These are phyloP conservation scores for Scortum barcoo DNA, from an alignment of 2,113 vertebrate species.

Conservation along the genomic window DNA sequence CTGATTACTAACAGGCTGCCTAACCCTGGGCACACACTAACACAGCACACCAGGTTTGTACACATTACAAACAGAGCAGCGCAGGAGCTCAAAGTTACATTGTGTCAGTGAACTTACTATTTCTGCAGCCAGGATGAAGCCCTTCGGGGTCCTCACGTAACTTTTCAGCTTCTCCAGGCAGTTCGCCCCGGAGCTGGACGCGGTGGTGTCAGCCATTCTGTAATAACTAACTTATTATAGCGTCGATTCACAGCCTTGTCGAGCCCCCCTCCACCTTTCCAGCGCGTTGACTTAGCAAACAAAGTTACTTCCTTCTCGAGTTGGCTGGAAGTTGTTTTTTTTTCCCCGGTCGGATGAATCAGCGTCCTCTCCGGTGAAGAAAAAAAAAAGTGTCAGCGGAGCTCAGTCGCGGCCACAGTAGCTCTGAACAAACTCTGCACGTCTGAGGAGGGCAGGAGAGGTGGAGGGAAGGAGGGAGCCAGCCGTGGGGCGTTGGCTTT, in stretches of 20 bases:
- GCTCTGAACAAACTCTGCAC: rapidly evolving
- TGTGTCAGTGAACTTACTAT: constrained; percentile 77
- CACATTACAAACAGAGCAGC: rapidly evolving
- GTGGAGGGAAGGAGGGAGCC: too few relatives aligned
- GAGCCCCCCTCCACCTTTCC: not conserved
- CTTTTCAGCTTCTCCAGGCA: constrained; percentile 73
- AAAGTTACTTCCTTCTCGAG: rapidly evolving
- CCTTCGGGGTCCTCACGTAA: constrained; percentile 82
- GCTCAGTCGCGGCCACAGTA: not conserved
- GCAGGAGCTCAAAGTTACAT: not conserved
- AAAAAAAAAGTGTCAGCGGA: not conserved
- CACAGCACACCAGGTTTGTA: not conserved
- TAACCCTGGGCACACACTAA: not conserved
- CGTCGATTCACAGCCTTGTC: not conserved
- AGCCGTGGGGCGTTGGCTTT: constrained; percentile 70
- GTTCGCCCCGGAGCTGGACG: not conserved
- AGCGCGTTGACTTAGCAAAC: constrained; percentile 15
- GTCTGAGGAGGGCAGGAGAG: not conserved
- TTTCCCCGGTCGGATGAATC: not conserved
- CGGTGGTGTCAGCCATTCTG: constrained; percentile 77
- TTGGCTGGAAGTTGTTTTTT: rapidly evolving
- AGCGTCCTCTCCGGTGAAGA: not conserved
- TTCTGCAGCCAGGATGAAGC: constrained; percentile 77
- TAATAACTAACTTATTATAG: not conserved
- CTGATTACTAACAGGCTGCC: constrained; percentile 1